Base-by-base conservation (phyloP, 1,140 invertebrate genomes). In the Rhynchophorus ferrugineus region DNA sequence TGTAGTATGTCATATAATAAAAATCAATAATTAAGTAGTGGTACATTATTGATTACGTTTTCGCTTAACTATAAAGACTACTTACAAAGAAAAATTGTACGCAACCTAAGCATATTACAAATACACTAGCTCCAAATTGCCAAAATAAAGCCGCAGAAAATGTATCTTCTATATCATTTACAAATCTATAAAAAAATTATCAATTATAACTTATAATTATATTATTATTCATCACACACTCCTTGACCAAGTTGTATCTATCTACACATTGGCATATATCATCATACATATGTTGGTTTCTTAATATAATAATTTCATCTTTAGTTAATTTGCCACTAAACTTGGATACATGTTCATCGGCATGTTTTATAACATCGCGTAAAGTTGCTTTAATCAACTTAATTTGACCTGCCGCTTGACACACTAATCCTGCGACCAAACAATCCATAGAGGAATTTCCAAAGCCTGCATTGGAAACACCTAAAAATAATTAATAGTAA, bases 71-170 rank as follows among this genome's bases (percentile, higher is more conserved):
- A 8, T n/a, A n/a, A 8, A n/a, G 5, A n/a, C n/a, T 17, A 41
- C 38, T 41, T 41, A 41, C 38, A 19, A 41, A 41, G 17, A 41
- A 41, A 19, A 41, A 41, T 19, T 41, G 38, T 41, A 41, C n/a
- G 20, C 18, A 41, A 1, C 14, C 38, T 17, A 41, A 19, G 18
- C 38, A 1, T 1, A 41, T 8, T 18, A 41, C 38, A 41, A 41
- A 1, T 8, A 41, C 17, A 19, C 38, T 41, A 18, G 38, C 38
- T 9, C 7, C 2, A 41, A 41, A 19, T n/a, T 41, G 38, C 38
- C 38, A 41, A 17, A 41, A 41, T 11, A 41, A 8, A 6, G 38
- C 6, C n/a, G 20, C n/a, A 3, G 38, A 41, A 19, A 17, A 41
- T 14, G 38, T 41, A 3, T 41, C 38, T 41, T 41, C 38, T 18